Conservation (phyloP, 2,113 vertebrate genomes). For the Grammomys dolichurus region DNA sequence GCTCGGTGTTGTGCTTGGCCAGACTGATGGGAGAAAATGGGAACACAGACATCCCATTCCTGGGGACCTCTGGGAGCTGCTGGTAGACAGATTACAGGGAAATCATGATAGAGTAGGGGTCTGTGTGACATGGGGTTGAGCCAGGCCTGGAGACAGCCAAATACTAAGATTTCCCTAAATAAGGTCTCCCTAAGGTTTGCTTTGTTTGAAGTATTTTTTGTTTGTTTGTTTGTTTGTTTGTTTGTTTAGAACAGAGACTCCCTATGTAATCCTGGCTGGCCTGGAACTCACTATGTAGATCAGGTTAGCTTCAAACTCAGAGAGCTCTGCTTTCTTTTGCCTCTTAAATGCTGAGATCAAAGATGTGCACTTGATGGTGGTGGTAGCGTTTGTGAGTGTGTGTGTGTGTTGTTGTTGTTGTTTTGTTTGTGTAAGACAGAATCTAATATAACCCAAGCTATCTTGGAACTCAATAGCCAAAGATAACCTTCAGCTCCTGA, state of each 20-base stretch:
- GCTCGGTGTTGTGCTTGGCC: background rate
- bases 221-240: background rate
- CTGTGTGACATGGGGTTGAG: background rate
- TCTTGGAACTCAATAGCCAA: background rate
- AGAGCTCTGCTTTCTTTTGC: too few species aligned
- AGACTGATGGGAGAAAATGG: background rate
- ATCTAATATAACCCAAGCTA: background rate
- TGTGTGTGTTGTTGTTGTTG: background rate
- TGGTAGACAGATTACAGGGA: fast-evolving
- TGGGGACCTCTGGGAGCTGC: background rate
- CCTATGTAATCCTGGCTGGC: background rate
- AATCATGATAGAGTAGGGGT: background rate
- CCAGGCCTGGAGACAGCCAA: background rate
- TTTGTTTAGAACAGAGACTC: background rate
- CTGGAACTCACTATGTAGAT: background rate
- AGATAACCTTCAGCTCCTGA: background rate
- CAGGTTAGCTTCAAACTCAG: background rate
- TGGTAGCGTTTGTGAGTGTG: too few species aligned
- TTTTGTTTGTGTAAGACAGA: background rate
- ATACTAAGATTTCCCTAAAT: background rate
- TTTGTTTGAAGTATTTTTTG: background rate
- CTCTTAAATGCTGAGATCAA: background rate
- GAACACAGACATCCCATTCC: background rate
- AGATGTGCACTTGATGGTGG: background rate
- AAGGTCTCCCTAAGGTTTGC: background rate